Evolutionary conservation across 2,888 invertebrate genomes (phyloP).

Genomic region (Villa cingulata): DNA sequence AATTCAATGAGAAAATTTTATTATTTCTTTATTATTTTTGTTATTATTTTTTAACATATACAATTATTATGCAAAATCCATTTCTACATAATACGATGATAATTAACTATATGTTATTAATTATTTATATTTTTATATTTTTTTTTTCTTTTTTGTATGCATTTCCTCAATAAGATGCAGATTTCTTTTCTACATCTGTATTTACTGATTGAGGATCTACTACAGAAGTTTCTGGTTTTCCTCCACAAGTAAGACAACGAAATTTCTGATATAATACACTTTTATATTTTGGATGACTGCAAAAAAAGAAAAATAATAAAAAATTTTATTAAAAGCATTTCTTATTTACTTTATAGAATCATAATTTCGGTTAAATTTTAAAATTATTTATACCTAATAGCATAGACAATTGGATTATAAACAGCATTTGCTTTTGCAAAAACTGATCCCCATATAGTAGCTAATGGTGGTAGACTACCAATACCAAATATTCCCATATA

Average conservation of each 20-base stretch:
- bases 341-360: background rate
- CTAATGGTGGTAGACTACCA: conserved; percentile 38
- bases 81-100: too few relatives aligned
- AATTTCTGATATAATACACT: conserved; percentile 45
- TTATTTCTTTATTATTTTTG: too few relatives aligned
- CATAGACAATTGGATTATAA: conserved; percentile 84
- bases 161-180: too few relatives aligned
- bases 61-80: background rate
- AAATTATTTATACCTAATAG: conserved; percentile 59
- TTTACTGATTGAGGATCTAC: background rate
- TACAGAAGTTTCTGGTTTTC: background rate
- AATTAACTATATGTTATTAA: too few relatives aligned
- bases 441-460: conserved; percentile 55
- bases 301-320: background rate
- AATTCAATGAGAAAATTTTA: too few relatives aligned
- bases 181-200: background rate
- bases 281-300: conserved; percentile 47
- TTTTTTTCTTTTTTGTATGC: too few relatives aligned
- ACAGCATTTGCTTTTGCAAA: conserved; percentile 86
- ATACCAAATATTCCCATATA: conserved; percentile 40
- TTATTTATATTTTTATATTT: too few relatives aligned
- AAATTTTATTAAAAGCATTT: background rate
- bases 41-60: too few relatives aligned
- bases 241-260: conserved; percentile 43
- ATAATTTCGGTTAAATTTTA: background rate